Conservation (phyloP, 2,113 vertebrate genomes). For the Salvator merianae region DNA sequence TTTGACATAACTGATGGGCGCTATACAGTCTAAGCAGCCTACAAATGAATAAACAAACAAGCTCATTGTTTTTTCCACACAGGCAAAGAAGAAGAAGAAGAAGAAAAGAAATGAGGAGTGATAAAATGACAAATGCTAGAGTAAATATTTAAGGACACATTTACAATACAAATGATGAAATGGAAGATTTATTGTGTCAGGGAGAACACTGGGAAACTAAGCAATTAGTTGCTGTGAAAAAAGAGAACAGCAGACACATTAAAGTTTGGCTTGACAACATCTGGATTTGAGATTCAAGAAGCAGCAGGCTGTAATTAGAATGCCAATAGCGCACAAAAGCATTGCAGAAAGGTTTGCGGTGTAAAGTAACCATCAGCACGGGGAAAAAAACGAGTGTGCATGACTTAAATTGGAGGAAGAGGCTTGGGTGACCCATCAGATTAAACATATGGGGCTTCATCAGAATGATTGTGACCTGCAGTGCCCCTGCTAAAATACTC, state of each 20-base stretch:
- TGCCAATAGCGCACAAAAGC: not conserved
- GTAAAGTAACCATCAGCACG: not conserved
- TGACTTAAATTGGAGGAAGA: not conserved
- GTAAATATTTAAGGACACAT: conserved; percentile 2
- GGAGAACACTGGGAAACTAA: not conserved
- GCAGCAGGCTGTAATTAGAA: not conserved
- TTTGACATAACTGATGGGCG: not conserved
- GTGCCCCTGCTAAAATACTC: not conserved
- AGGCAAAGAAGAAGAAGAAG: not conserved
- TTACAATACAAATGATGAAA: conserved; percentile 18
- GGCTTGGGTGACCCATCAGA: not conserved
- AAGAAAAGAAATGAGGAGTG: not conserved
- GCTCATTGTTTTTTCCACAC: not conserved
- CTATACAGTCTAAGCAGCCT: not conserved
- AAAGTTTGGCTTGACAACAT: not conserved
- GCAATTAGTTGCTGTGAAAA: not conserved
- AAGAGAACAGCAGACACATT: conserved; percentile 15
- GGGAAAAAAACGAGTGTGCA: not conserved
- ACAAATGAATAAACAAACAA: not conserved
- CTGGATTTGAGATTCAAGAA: conserved; percentile 3
- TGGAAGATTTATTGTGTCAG: not conserved
- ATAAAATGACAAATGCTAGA: not conserved
- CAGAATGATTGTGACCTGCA: not conserved
- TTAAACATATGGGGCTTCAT: not conserved
- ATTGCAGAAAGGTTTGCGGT: not conserved